Evolutionary conservation across 2,113 vertebrate species (phyloP).

Genomic region (Planiliza haematocheilus): DNA sequence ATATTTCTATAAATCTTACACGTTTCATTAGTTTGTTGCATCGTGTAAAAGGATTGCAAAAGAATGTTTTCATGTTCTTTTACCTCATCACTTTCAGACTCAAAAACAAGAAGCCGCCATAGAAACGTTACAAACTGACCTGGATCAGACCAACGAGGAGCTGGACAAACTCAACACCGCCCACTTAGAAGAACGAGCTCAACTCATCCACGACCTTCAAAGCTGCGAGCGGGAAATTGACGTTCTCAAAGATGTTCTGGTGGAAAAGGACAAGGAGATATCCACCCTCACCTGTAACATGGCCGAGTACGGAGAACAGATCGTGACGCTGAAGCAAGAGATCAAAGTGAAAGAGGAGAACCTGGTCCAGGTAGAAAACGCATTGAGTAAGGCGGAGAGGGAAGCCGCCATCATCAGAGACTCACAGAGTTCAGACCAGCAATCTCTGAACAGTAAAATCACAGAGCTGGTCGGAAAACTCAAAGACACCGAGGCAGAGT

Average conservation of each 20-base stretch:
- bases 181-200: slow-evolving; percentile 89
- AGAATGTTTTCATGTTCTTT: neutral
- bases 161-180: slow-evolving; percentile 89
- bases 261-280: slow-evolving; percentile 89
- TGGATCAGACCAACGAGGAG: slow-evolving; percentile 91
- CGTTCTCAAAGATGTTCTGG: slow-evolving; percentile 84
- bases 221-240: slow-evolving; percentile 91
- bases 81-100: too few relatives aligned
- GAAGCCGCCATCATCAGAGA: slow-evolving; percentile 82
- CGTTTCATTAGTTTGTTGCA: neutral
- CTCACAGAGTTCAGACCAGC: slow-evolving; percentile 85
- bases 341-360: slow-evolving; percentile 86
- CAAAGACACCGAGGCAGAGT: slow-evolving; percentile 76
- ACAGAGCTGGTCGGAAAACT: slow-evolving; percentile 82
- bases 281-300: slow-evolving; percentile 78
- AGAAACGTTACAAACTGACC: slow-evolving; percentile 85
- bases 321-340: slow-evolving; percentile 82
- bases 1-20: neutral
- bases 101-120: slow-evolving; percentile 86
- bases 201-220: slow-evolving; percentile 91
- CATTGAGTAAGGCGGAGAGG: slow-evolving; percentile 83
- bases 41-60: neutral
- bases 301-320: slow-evolving; percentile 87
- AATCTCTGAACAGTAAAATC: slow-evolving; percentile 80
- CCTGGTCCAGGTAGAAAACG: slow-evolving; percentile 79